phyloP scores from a whole-genome alignment of 2,888 invertebrate genomes.

The Scaptomyza polygonia region DNA sequence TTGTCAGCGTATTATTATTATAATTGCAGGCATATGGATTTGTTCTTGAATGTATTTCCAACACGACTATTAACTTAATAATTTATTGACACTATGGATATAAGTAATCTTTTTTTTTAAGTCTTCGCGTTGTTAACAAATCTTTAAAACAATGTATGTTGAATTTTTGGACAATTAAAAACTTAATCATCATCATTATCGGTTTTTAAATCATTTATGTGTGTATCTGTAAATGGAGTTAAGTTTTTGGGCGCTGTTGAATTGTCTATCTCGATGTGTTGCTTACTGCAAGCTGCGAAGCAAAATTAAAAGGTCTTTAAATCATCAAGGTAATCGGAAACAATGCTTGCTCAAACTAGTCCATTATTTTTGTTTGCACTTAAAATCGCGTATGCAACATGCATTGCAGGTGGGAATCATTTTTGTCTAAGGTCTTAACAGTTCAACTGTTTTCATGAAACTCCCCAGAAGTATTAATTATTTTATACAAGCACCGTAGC shows the following conservation, averaged over 20 bases:
- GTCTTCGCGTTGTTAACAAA: constrained; percentile 47
- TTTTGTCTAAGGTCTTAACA: not conserved
- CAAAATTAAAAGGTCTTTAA: too few species aligned
- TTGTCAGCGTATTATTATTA: constrained; percentile 34
- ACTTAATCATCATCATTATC: constrained; percentile 20
- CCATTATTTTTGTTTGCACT: not conserved
- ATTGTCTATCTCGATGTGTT: not conserved
- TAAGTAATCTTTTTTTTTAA: constrained; percentile 31
- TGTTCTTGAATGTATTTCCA: constrained; percentile 28
- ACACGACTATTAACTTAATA: constrained; percentile 14
- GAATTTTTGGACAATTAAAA: constrained; percentile 39
- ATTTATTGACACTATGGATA: constrained; percentile 37
- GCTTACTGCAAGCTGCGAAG: too few species aligned
- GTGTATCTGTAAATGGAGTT: not conserved
- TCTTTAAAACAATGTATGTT: constrained; percentile 44
- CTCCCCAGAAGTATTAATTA: not conserved
- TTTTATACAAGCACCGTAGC: not conserved
- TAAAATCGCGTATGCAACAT: too few species aligned
- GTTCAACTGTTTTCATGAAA: not conserved
- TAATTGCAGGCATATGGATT: constrained; percentile 12
- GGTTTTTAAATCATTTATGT: constrained; percentile 1
- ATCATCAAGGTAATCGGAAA: not conserved
- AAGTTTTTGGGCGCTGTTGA: not conserved
- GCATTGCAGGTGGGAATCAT: too few species aligned
- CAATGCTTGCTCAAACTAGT: not conserved